Evolutionary conservation across 2,888 invertebrate genomes (phyloP), one percentile per base, ranked within the genome.

Genomic region (Ectemnius lituratus): DNA sequence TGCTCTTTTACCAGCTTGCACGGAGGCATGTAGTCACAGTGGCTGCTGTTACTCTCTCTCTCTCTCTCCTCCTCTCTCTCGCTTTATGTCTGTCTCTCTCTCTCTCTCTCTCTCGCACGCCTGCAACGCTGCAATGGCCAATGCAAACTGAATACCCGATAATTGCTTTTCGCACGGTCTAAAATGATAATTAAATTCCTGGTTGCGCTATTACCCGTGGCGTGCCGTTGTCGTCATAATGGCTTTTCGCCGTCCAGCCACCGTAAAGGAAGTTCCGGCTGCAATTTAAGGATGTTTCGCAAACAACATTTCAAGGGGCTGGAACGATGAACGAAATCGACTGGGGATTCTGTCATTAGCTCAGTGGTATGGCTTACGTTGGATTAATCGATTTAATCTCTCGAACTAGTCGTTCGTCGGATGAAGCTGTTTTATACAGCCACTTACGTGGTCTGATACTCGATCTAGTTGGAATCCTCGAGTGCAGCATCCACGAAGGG

Each of bases 181-280:
- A 88, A 90, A 89, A 88, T 89, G 86, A 88, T 90, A 90, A 89
- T 90, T 88, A 88, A 89, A 90, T 89, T 88, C 84, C 84, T 81
- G 83, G 80, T 80, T 81, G 74, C 74, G 76, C 74, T 71, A 70
- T 73, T 83, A 78, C 66, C 81, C 73, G 74, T 74, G 65, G 81
- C 76, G 65, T 75, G 70, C 73, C 76, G 68, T 78, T 82, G 80
- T 75, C 73, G 71, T 76, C 73, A 59, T 75, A 80, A 82, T 78
- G 76, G 70, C 71, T 66, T 73, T 82, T 63, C 78, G 70, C 8
- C 27, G 58, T 11, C 14, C 14, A 52, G 27, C 56, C 46, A 27
- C 18, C 61, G 59, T 57, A 64, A 75, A 71, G 66, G 69, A 68
- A 73, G 62, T 72, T 59, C 58, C 47, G 64, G 71, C 65, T 76